Percentiles rank a stretch among this genome's conserved stretches.
phyloP scores from a whole-genome alignment of 2,113 vertebrate species.

The Microcebus jonahi region DNA sequence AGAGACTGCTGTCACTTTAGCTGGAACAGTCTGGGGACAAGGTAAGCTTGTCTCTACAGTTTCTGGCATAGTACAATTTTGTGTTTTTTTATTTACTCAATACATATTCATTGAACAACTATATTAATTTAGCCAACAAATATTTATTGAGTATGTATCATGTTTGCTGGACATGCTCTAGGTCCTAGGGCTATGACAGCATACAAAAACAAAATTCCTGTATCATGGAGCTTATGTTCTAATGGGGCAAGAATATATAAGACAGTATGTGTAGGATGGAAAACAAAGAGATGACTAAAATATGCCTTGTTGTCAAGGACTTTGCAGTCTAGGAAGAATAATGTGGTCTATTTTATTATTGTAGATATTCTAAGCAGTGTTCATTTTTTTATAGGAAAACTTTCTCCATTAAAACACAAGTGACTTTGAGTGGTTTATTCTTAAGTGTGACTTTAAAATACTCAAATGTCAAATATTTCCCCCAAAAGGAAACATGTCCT shows the following conservation, averaged over 20 bases:
- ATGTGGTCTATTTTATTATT: not conserved
- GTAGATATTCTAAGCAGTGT: not conserved
- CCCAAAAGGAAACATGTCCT: not conserved
- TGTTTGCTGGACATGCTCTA: not conserved
- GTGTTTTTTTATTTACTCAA: not conserved
- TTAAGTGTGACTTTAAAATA: constrained; percentile 10
- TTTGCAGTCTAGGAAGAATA: not conserved
- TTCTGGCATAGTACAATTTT: not conserved
- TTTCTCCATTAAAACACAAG: constrained; percentile 5
- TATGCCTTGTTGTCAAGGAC: not conserved
- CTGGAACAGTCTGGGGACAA: not conserved
- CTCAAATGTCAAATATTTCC: not conserved
- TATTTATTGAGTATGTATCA: not conserved
- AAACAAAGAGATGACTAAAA: not conserved
- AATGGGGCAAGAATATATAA: not conserved
- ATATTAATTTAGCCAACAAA: not conserved
- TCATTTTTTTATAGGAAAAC: constrained; percentile 13
- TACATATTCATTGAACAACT: not conserved
- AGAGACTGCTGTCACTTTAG: not conserved
- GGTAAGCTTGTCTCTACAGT: not conserved
- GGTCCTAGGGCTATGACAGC: not conserved
- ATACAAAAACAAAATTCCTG: not conserved
- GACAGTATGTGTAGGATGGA: too few species aligned
- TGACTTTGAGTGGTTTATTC: constrained; percentile 8
- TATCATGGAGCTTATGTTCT: not conserved